Percentiles rank a stretch among this genome's conserved stretches.
Conservation (phyloP, 2,797 vertebrate genomes). For the Buceros bicornis region DNA sequence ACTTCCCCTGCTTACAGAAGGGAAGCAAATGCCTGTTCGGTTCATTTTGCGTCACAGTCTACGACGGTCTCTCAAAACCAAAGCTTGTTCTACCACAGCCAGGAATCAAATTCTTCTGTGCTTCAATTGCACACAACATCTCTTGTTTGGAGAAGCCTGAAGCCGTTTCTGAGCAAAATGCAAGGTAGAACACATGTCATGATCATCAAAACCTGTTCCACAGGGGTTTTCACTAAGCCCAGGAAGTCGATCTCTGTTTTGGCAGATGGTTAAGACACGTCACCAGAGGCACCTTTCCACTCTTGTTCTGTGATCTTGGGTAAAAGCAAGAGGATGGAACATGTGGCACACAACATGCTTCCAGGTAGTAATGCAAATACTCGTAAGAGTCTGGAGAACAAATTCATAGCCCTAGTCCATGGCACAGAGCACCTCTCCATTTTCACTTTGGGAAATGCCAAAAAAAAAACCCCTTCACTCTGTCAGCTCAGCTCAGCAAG, state of each 20-base stretch:
- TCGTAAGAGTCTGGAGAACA: background rate
- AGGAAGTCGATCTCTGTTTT: background rate
- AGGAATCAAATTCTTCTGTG: background rate
- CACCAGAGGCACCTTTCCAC: background rate
- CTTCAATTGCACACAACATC: background rate
- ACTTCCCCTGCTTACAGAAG: background rate
- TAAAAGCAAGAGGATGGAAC: background rate
- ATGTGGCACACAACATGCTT: background rate
- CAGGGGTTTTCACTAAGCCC: background rate
- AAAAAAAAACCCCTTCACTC: background rate
- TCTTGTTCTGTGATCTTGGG: background rate
- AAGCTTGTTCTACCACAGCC: background rate
- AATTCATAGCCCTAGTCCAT: background rate
- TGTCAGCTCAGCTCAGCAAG: background rate
- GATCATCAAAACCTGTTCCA: background rate
- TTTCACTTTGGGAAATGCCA: background rate
- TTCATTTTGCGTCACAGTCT: background rate
- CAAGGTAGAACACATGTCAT: background rate
- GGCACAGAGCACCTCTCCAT: background rate
- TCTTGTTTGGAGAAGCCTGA: background rate
- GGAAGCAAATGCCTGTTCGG: accelerated
- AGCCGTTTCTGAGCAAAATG: background rate
- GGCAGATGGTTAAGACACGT: background rate
- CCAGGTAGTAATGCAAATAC: background rate
- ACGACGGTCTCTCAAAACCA: background rate